These are phyloP conservation scores for Platysteira castanea DNA, from an alignment of 2,113 vertebrate species.

Conservation along the genomic window DNA sequence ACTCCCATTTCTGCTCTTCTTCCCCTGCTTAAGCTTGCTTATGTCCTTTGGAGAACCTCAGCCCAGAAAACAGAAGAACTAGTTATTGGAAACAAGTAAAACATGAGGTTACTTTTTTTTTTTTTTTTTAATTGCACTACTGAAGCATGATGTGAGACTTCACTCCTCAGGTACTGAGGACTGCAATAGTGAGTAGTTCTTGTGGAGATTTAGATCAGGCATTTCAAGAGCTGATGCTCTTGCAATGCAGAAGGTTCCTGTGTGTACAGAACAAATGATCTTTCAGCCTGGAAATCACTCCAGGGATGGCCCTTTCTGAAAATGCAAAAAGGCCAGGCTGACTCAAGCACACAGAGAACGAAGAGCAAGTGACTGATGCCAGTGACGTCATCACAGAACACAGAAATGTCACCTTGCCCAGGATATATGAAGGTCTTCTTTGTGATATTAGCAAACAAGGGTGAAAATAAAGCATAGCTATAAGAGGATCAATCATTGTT, in stretches of 20 bases:
- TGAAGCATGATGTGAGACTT: background rate
- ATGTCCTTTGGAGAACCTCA: background rate
- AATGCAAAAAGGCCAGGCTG: background rate
- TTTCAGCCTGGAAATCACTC: background rate
- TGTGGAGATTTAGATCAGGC: background rate
- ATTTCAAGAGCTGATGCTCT: background rate
- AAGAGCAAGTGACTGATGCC: background rate
- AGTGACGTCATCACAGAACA: background rate
- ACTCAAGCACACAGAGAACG: background rate
- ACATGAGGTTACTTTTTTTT: background rate
- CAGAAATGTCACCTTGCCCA: background rate
- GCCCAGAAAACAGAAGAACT: background rate
- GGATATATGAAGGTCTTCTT: background rate
- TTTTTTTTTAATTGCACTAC: background rate
- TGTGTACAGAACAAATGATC: background rate
- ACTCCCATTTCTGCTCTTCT: background rate
- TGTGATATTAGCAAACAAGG: background rate
- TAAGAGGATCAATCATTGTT: background rate
- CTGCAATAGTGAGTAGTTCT: background rate
- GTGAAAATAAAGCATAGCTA: background rate
- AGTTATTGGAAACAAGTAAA: background rate
- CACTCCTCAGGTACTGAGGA: background rate
- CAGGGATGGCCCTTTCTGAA: background rate
- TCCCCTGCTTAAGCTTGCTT: background rate
- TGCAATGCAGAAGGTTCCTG: background rate